Evolutionary conservation across 92 coral and sea anemone species (phyloP).

Genomic region (Epizoanthus ramosus): DNA sequence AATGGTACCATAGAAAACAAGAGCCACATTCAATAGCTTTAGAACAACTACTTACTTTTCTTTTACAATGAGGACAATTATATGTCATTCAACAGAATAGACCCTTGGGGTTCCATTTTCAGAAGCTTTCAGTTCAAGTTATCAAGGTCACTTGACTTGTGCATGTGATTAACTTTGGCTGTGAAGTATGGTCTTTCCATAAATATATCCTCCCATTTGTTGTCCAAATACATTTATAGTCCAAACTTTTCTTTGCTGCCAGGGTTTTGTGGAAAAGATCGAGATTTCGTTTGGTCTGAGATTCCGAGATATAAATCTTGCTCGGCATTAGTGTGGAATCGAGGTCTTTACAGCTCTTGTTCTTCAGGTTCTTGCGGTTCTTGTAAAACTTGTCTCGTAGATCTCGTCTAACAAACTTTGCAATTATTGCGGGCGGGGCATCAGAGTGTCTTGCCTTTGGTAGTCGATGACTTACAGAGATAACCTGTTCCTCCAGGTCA

Average conservation of each 20-base stretch:
- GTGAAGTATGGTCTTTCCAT: not conserved
- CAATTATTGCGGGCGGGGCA: not conserved
- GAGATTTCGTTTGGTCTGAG: not conserved
- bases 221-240: constrained; percentile 11
- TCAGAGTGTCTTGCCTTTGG: constrained; percentile 15
- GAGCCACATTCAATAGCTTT: constrained; percentile 17
- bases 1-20: constrained; percentile 15
- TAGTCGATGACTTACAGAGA: constrained; percentile 6
- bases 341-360: constrained; percentile 1
- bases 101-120: not conserved
- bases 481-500: not conserved
- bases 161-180: not conserved
- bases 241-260: not conserved
- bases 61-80: constrained; percentile 21
- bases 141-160: constrained; percentile 14
- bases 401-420: constrained; percentile 1
- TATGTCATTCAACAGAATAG: not conserved
- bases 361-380: not conserved
- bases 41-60: constrained; percentile 1
- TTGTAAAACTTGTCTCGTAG: not conserved
- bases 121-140: not conserved
- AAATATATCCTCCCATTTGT: not conserved
- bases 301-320: not conserved
- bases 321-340: not conserved
- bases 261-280: not conserved